Evolutionary conservation across 2,888 invertebrate species (phyloP), one percentile per base, ranked within the genome.

Genomic region (Drosophila helvetica): DNA sequence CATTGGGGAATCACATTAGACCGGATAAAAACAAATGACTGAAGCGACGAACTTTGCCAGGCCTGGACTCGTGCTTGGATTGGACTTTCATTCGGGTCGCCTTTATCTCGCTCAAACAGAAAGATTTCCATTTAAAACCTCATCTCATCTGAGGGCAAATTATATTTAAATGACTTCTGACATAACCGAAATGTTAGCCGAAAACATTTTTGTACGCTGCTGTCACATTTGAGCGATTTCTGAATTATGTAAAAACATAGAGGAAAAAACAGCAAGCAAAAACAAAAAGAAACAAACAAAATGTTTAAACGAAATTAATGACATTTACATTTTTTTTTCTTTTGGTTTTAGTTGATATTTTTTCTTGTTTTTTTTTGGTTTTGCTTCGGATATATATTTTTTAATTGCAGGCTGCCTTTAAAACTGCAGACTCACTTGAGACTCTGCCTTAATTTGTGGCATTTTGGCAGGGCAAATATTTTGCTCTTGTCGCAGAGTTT

Each of bases 191-290:
- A 58, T 58, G 58, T 68, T 59, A 66, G 45, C 70, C 55, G 18
- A 38, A 74, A 52, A 22, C 10, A 3, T 33, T 42, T 57, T 52
- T 67, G 17, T 33, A 3, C 17, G 18, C 52, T 45, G 43, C 68
- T 75, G 87, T 70, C 74, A 77, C 88, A 85, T 85, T 88, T 77
- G 88, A 89, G 84, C 86, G 88, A 84, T 77, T 84, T 88, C 65
- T 59, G 46, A 64, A 63, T 66, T 80, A 84, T 70, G 78, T 70
- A 56, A 60, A 75, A 85, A 78, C 79, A 72, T 45, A 86, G 86
- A 77, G 43, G 46, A 53, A 53, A 52, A 38, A 65, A 62, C 60
- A 56, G 25, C 38, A 52, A 22, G 7, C 19, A 43, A 33, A 33
- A 55, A 53, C 33, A 53, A 42, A 27, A 18, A 17, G 30, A 48